These are phyloP conservation scores for Coboldia fuscipes DNA, from an alignment of 1,140 invertebrate genomes.

Conservation along the genomic window DNA sequence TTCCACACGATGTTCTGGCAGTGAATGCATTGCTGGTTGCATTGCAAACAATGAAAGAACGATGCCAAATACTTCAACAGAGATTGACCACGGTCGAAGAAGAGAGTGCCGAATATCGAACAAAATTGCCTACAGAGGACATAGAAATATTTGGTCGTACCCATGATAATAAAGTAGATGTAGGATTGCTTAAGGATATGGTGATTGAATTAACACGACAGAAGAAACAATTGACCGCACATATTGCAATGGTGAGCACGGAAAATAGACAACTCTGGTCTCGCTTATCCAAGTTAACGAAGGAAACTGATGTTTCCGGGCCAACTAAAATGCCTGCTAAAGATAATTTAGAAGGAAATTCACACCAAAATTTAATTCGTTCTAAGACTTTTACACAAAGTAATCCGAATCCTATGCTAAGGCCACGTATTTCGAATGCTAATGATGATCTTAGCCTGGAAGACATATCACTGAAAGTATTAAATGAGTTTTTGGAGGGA, in stretches of 20 bases:
- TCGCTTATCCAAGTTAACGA: constrained; percentile 37
- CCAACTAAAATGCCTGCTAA: constrained; percentile 5
- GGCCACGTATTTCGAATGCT: constrained; percentile 22
- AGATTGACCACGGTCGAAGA: constrained; percentile 42
- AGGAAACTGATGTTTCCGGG: constrained; percentile 25
- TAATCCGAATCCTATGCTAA: constrained; percentile 26
- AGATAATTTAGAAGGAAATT: constrained; percentile 1
- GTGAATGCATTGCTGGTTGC: constrained; percentile 42
- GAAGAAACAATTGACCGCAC: constrained; percentile 48
- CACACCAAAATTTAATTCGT: constrained; percentile 22
- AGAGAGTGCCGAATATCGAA: constrained; percentile 43
- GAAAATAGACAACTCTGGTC: constrained; percentile 61
- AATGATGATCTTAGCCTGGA: constrained; percentile 43
- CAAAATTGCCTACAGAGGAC: too few species aligned
- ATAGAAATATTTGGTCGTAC: constrained; percentile 7
- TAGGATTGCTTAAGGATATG: constrained; percentile 27
- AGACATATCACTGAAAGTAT: constrained; percentile 49
- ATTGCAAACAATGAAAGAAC: constrained; percentile 54
- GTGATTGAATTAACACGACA: constrained; percentile 43
- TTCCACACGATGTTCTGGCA: constrained; percentile 15
- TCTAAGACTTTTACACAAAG: constrained; percentile 39
- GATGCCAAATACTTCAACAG: constrained; percentile 47
- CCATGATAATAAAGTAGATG: constrained; percentile 22
- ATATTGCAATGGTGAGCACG: constrained; percentile 52
- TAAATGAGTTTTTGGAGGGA: constrained; percentile 33